Conservation (phyloP, 1,140 invertebrate species). For the Propsilocerus akamusi region DNA sequence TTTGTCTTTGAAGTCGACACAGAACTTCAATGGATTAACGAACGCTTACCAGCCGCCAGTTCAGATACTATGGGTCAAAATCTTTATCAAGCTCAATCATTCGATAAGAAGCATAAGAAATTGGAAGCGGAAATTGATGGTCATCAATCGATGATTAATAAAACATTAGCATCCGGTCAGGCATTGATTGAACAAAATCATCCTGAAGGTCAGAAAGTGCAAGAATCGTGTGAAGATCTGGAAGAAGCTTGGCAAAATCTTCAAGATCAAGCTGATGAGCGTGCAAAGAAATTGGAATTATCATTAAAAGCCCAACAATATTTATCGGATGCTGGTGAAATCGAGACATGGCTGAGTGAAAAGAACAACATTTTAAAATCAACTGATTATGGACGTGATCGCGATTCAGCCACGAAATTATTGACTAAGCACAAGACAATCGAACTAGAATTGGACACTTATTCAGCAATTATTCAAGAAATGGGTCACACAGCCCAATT, state of each 20-base stretch:
- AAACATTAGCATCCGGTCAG: conserved; percentile 53
- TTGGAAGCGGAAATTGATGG: conserved; percentile 69
- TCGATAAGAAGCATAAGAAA: conserved; percentile 88
- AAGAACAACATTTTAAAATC: conserved; percentile 63
- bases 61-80: conserved; percentile 60
- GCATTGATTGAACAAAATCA: conserved; percentile 49
- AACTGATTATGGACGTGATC: conserved; percentile 70
- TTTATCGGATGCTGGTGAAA: conserved; percentile 75
- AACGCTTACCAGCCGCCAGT: conserved; percentile 62
- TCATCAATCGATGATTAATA: conserved; percentile 64
- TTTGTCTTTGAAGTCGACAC: conserved; percentile 86
- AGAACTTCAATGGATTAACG: conserved; percentile 90
- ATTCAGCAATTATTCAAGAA: conserved; percentile 78
- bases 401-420: conserved; percentile 75
- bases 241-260: conserved; percentile 50
- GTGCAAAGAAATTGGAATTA: conserved; percentile 61
- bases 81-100: conserved; percentile 77
- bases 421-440: conserved; percentile 84
- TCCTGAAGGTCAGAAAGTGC: conserved; percentile 54
- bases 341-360: conserved; percentile 84
- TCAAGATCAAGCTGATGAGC: conserved; percentile 42
- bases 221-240: conserved; percentile 41
- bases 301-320: conserved; percentile 79
- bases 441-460: conserved; percentile 84
- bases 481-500: conserved; percentile 71